Base-by-base conservation (phyloP, 2,888 invertebrate genomes). In the Apantesis nais region DNA sequence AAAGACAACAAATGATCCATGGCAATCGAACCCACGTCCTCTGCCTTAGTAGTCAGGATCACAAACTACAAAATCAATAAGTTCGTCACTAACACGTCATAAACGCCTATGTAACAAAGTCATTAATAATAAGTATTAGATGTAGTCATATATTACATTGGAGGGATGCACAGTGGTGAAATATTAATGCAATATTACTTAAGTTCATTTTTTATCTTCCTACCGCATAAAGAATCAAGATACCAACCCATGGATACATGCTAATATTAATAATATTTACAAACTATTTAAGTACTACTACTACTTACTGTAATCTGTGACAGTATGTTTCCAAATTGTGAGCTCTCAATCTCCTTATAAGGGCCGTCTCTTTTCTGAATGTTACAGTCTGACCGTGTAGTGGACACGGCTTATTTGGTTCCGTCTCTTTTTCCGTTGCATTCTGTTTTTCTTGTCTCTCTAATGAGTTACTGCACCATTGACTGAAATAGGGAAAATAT, bases 341-440 rank as follows among this genome's bases (percentile, higher is more conserved):
- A 16, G 86, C 82, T 48, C 80, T 80, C 37, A 84, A 76, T 19
- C 83, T 79, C 12, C 82, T 82, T 39, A 83, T 72, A 12, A 78
- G 67, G 2, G 84, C 81, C 0, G 85, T 81, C 25, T 85, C 77
- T 39, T 65, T 73, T 25, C 88, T 79, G 62, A 81, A 87, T 3
- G 88, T 88, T 7, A 88, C 83, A 0, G 87, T 87, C 61, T 87
- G 86, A 19, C 80, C 82, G 34, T 88, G 85, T 25, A 86, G 72
- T 5, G 70, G 39, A 22, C 34, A n/a, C 31, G 55, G 55, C 14
- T 4, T 22, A 29, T 19, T 61, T 73, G 41, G 69, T 71, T 48
- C 76, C 69, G 37, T 63, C 63, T 39, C 69, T 34, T 64, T 67
- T 22, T 72, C 64, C 34, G 55, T 58, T 29, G 63, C 25, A 34